Evolutionary conservation across 2,797 vertebrate genomes (phyloP).

Genomic region (Peromyscus eremicus): DNA sequence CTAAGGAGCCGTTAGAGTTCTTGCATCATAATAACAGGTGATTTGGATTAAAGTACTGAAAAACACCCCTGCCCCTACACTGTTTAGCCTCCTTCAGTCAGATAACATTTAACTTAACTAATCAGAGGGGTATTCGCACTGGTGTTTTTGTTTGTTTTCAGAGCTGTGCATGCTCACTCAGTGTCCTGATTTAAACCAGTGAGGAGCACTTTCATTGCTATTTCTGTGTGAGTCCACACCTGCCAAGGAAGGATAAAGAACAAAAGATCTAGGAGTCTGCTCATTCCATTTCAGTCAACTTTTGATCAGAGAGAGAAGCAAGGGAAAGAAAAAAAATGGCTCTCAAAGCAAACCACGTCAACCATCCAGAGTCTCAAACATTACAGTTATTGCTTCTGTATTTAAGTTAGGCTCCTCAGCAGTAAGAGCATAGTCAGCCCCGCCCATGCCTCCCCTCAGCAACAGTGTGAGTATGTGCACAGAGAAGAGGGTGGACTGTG

Average conservation of each 20-base stretch:
- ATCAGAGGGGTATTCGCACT: not conserved
- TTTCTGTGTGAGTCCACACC: not conserved
- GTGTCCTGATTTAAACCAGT: not conserved
- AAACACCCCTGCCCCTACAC: not conserved
- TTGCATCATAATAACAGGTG: not conserved
- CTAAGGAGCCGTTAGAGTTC: not conserved
- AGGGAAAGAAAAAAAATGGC: not conserved
- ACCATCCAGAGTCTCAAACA: constrained; percentile 70
- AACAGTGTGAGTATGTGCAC: not conserved
- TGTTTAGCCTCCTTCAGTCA: not conserved
- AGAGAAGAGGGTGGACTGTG: not conserved
- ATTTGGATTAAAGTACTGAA: constrained; percentile 30
- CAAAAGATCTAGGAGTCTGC: not conserved
- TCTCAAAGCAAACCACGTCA: constrained; percentile 37
- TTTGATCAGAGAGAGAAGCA: not conserved
- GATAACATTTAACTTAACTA: not conserved
- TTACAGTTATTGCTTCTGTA: constrained; percentile 61
- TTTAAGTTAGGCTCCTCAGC: constrained; percentile 62
- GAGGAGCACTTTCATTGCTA: not conserved
- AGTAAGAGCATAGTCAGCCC: constrained; percentile 23
- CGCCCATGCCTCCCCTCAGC: not conserved
- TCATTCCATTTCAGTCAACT: not conserved
- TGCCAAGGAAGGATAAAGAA: not conserved
- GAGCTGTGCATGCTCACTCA: not conserved
- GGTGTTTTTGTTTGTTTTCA: not conserved